Percentiles rank a stretch among this genome's conserved stretches.
Conservation (phyloP, 2,797 vertebrate species). For the Fratercula arctica region DNA sequence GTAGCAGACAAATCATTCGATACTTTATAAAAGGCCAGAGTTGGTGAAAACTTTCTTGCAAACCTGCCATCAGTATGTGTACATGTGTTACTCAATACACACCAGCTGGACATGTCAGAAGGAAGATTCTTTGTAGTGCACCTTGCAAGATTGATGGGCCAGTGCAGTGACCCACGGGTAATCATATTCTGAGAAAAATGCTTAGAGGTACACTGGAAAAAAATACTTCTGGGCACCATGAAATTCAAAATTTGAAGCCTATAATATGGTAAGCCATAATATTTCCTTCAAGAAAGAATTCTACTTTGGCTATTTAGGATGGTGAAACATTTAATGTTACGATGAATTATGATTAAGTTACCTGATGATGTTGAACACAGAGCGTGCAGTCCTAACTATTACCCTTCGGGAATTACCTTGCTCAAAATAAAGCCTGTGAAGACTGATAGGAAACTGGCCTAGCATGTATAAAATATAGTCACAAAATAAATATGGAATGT, state of each 20-base stretch:
- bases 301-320: background rate
- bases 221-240: background rate
- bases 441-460: background rate
- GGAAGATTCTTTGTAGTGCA: background rate
- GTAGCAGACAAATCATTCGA: background rate
- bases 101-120: background rate
- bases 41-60: background rate
- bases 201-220: background rate
- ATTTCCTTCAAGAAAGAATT: background rate
- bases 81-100: background rate
- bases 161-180: background rate
- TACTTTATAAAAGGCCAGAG: background rate
- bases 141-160: background rate
- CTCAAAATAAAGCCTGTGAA: background rate
- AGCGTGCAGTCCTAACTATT: background rate
- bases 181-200: background rate
- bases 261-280: background rate
- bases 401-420: background rate
- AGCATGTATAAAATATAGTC: background rate
- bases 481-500: background rate
- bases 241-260: background rate
- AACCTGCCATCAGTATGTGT: background rate
- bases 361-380: background rate
- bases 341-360: background rate
- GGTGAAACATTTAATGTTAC: background rate